Percentiles rank a stretch among this genome's conserved stretches.
phyloP scores from a whole-genome alignment of 2,888 invertebrate genomes.

The Andrena marginata region DNA sequence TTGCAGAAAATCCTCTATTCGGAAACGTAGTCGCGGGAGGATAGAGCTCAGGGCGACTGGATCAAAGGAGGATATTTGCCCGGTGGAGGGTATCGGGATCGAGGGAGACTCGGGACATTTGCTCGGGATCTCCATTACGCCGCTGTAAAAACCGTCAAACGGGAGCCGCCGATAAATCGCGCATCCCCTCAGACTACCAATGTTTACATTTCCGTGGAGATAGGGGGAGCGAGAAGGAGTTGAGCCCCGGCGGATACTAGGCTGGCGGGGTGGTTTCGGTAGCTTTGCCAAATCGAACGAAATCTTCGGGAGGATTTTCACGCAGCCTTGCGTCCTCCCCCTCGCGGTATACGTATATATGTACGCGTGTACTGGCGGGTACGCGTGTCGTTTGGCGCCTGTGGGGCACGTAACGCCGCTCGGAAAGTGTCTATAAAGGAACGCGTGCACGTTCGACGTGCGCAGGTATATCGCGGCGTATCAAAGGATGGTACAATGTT shows the following conservation, averaged over 20 bases:
- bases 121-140: conserved; percentile 35
- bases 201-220: conserved; percentile 34
- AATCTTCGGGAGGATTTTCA: conserved; percentile 30
- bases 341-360: too few relatives aligned
- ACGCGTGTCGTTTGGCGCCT: conserved; percentile 1
- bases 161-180: conserved; percentile 47
- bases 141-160: conserved; percentile 44
- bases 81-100: conserved; percentile 24
- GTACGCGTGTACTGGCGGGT: not conserved
- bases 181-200: conserved; percentile 34
- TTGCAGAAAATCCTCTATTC: conserved; percentile 3
- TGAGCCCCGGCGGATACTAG: not conserved
- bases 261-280: not conserved
- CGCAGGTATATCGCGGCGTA: conserved; percentile 35
- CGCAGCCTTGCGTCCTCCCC: conserved; percentile 18
- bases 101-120: conserved; percentile 14
- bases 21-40: not conserved
- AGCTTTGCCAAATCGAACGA: conserved; percentile 35
- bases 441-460: not conserved
- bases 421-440: conserved; percentile 37
- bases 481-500: conserved; percentile 64
- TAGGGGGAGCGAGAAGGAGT: not conserved
- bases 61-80: conserved; percentile 50
- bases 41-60: conserved; percentile 6
- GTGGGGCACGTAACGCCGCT: conserved; percentile 18